Percentiles rank a stretch among this genome's conserved stretches.
Conservation (phyloP, 2,888 invertebrate genomes). For the Bedellia somnulentella region DNA sequence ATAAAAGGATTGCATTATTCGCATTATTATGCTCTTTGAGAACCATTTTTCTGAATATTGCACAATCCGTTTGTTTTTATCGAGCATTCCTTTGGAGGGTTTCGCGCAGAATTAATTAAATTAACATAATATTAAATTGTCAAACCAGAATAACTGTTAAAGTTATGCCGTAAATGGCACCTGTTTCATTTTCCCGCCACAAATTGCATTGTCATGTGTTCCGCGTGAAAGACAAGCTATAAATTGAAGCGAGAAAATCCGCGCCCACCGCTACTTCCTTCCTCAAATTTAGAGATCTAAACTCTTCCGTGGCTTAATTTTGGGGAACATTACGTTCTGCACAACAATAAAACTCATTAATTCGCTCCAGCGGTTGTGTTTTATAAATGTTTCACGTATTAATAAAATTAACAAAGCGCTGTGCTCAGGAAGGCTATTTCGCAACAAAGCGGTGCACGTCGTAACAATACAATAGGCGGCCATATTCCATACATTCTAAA, state of each 20-base stretch:
- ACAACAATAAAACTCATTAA: slow-evolving; percentile 59
- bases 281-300: slow-evolving; percentile 30
- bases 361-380: slow-evolving; percentile 47
- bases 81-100: no score
- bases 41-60: no score
- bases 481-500: slow-evolving; percentile 28
- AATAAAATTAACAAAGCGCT: slow-evolving; percentile 58
- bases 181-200: slow-evolving; percentile 24
- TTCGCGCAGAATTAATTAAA: no score
- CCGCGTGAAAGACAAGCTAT: slow-evolving; percentile 20
- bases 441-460: slow-evolving; percentile 51
- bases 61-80: no score
- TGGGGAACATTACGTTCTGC: slow-evolving; percentile 43
- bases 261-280: slow-evolving; percentile 16
- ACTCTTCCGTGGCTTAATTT: slow-evolving; percentile 32
- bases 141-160: slow-evolving; percentile 15
- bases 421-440: slow-evolving; percentile 42
- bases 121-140: background rate
- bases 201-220: slow-evolving; percentile 16
- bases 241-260: slow-evolving; percentile 37
- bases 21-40: slow-evolving; percentile 23
- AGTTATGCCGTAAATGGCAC: slow-evolving; percentile 25
- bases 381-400: slow-evolving; percentile 60
- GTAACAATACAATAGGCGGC: slow-evolving; percentile 37
- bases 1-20: slow-evolving; percentile 30